Evolutionary conservation across 2,113 vertebrate species (phyloP).

Genomic region (Laterallus jamaicensis): DNA sequence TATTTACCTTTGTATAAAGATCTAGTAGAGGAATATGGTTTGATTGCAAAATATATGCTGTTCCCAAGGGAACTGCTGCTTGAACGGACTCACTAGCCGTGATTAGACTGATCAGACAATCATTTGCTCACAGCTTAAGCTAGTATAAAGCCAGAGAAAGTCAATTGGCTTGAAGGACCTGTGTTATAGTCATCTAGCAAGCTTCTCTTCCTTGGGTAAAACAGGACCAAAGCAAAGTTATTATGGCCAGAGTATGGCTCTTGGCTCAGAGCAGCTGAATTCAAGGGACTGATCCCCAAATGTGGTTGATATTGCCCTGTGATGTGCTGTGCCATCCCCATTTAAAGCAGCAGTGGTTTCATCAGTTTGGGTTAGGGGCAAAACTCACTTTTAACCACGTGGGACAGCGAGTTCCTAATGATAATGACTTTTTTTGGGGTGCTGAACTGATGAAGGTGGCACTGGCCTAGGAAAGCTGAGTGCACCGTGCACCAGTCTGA

Average conservation of each 20-base stretch:
- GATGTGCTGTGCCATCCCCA: background rate
- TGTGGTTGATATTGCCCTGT: background rate
- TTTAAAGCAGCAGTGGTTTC: background rate
- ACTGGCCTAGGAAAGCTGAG: background rate
- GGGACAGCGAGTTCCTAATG: background rate
- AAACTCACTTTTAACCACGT: background rate
- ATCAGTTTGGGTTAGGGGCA: background rate
- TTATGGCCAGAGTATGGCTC: background rate
- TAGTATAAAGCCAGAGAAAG: background rate
- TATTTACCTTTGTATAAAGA: constrained; percentile 29
- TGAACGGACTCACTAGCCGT: background rate
- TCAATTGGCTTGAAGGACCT: background rate
- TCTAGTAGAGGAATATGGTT: background rate
- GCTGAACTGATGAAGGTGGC: background rate
- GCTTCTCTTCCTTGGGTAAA: background rate
- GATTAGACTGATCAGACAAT: constrained; percentile 5
- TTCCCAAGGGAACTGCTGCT: constrained; percentile 61
- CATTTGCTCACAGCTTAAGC: background rate
- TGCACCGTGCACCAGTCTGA: background rate
- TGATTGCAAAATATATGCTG: constrained; percentile 57
- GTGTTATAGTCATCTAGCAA: background rate
- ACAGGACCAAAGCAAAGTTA: background rate
- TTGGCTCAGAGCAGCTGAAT: background rate
- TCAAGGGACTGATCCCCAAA: rapidly evolving
- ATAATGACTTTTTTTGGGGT: background rate